phyloP scores from a whole-genome alignment of 2,113 vertebrate genomes.

The Seriola dumerili region DNA sequence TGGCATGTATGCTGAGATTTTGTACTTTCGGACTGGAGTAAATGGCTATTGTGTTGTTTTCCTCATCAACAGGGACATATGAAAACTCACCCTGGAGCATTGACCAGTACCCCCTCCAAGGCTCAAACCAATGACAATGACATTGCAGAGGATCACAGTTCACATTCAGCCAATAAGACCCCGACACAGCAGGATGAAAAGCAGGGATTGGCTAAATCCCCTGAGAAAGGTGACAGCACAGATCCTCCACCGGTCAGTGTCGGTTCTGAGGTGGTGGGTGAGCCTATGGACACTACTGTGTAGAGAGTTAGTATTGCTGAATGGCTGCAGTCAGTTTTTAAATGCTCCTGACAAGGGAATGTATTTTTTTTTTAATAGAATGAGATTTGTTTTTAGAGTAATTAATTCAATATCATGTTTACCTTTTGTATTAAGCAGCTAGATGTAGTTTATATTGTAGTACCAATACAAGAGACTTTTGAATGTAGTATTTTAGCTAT shows the following conservation, averaged over 20 bases:
- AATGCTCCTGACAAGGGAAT: slow-evolving; percentile 78
- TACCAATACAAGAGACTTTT: slow-evolving; percentile 54
- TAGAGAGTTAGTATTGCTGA: slow-evolving; percentile 65
- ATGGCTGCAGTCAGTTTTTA: slow-evolving; percentile 53
- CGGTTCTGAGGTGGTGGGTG: slow-evolving; percentile 45
- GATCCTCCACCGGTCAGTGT: slow-evolving; percentile 59
- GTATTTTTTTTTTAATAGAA: slow-evolving; percentile 76
- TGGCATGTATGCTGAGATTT: background rate
- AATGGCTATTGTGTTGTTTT: slow-evolving; percentile 12
- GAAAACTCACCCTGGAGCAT: slow-evolving; percentile 81
- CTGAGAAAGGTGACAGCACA: slow-evolving; percentile 60
- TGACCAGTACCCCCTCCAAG: slow-evolving; percentile 66
- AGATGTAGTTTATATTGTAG: slow-evolving; percentile 67
- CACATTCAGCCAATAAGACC: slow-evolving; percentile 58
- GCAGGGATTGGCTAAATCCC: slow-evolving; percentile 64
- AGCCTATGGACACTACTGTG: slow-evolving; percentile 61
- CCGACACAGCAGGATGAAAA: slow-evolving; percentile 61
- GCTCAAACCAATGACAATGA: slow-evolving; percentile 75
- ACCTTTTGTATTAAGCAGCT: slow-evolving; percentile 64
- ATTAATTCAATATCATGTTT: slow-evolving; percentile 66
- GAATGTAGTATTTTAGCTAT: slow-evolving; percentile 75
- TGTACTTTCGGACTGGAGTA: background rate
- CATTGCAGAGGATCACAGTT: slow-evolving; percentile 52
- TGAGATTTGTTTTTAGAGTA: slow-evolving; percentile 65
- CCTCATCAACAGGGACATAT: slow-evolving; percentile 82